Base-by-base conservation (phyloP, 2,797 vertebrate genomes). In the Gorsachius magnificus region DNA sequence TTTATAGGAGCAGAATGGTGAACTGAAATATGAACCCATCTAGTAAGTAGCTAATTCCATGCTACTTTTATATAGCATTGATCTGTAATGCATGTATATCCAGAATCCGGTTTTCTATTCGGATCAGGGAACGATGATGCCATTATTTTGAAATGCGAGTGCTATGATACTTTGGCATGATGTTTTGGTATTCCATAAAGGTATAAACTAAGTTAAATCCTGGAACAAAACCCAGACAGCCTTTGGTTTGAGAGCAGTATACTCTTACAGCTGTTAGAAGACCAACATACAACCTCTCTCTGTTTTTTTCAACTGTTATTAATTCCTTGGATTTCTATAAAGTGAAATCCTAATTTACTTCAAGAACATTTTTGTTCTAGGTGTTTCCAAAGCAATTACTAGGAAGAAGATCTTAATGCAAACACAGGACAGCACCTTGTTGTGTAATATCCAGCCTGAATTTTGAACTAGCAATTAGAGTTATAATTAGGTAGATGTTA, bases 21-120 rank as follows among this genome's bases (percentile, higher is more conserved):
- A 82, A 56, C 9, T 41, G 57, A 78, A 82, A 51, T 46, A 66
- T 7, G 13, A 89, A 48, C 10, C 16, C 10, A 56, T 54, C 50
- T 2, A 5, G 13, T 28, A 60, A 25, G 41, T 26, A 78, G 26
- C 31, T 64, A 69, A 69, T 82, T 68, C 50, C 18, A 5, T 41
- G 16, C 28, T 51, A 2, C 24, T 60, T 75, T 48, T 24, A 12
- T 24, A 2, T 25, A 7, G 5, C 2, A 0, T 35, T 68, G 15
- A 16, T 80, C 33, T 61, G 0, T 53, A 66, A 22, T 50, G 16
- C 6, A 1, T 10, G 17, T 20, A 24, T 74, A 1, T 46, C 6
- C 41, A 28, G 22, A 53, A 76, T 43, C 24, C 38, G 63, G 38
- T 60, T 72, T 75, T 56, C 25, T 66, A 0, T 35, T 43, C 26